Percentiles rank a stretch among this genome's conserved stretches.
These are phyloP conservation scores for Fulica atra DNA, from an alignment of 2,113 vertebrate species.

Conservation along the genomic window DNA sequence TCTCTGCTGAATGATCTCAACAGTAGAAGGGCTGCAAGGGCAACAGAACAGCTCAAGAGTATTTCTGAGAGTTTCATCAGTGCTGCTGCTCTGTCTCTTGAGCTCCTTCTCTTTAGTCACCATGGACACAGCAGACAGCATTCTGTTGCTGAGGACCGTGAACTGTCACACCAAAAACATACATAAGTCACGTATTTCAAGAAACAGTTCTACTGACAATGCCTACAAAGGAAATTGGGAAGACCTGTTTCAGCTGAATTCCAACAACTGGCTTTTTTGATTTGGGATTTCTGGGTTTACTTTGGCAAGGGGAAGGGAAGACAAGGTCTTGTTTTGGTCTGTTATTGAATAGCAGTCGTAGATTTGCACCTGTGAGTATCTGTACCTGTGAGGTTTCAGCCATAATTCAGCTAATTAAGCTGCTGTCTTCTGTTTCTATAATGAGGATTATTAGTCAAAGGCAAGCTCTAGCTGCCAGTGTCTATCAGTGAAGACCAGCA, in stretches of 20 bases:
- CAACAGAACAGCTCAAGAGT: not conserved
- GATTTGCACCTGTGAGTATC: not conserved
- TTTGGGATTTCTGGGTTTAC: not conserved
- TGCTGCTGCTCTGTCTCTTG: not conserved
- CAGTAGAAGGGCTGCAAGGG: not conserved
- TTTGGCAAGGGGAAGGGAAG: not conserved
- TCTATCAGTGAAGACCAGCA: not conserved
- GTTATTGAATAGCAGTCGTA: not conserved
- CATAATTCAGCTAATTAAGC: not conserved
- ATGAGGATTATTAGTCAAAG: not conserved
- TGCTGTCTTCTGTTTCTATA: not conserved
- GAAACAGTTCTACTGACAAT: not conserved
- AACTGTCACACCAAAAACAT: not conserved
- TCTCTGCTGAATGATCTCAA: not conserved
- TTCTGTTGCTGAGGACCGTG: not conserved
- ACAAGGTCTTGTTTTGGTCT: not conserved
- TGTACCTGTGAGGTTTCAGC: not conserved
- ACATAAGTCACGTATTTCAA: not conserved
- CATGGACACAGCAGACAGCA: not conserved
- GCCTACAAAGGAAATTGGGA: not conserved
- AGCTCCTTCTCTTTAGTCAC: not conserved
- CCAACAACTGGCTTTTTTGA: not conserved
- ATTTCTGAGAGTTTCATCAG: conserved; percentile 1
- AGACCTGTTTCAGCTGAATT: not conserved
- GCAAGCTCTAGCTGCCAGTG: not conserved